Evolutionary conservation across 2,888 invertebrate genomes (phyloP).

Genomic region (Lasioglossum zephyrum): DNA sequence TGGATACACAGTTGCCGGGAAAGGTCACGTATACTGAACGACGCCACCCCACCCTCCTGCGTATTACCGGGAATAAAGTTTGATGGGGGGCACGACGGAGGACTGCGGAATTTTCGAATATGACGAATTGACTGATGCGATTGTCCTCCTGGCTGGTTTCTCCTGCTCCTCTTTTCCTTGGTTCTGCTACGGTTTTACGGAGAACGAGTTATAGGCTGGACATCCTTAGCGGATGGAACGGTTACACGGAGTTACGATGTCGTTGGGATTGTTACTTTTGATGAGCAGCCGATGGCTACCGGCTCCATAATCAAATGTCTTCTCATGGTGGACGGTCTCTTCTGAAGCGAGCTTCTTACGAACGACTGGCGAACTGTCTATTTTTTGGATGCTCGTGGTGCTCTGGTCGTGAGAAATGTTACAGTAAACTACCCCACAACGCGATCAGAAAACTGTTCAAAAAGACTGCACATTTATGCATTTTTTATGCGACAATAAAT

Average conservation of each 20-base stretch:
- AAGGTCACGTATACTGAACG: constrained; percentile 51
- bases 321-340: not conserved
- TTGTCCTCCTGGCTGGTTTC: constrained; percentile 19
- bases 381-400: not conserved
- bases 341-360: not conserved
- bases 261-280: not conserved
- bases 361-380: not conserved
- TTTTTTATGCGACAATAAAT: no score
- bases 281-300: not conserved
- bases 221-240: constrained; percentile 10
- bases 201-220: constrained; percentile 17
- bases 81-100: constrained; percentile 45
- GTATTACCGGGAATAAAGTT: constrained; percentile 57
- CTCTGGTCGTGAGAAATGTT: no score
- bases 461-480: no score
- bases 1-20: constrained; percentile 49
- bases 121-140: constrained; percentile 41
- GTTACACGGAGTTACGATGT: constrained; percentile 4
- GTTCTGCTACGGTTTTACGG: constrained; percentile 36
- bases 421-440: no score
- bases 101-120: constrained; percentile 57
- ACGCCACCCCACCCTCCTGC: constrained; percentile 10
- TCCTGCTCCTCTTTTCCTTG: not conserved
- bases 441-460: no score
- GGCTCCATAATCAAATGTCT: not conserved